These are phyloP conservation scores for Anguilla anguilla DNA, from an alignment of 2,797 vertebrate genomes.

Conservation along the genomic window DNA sequence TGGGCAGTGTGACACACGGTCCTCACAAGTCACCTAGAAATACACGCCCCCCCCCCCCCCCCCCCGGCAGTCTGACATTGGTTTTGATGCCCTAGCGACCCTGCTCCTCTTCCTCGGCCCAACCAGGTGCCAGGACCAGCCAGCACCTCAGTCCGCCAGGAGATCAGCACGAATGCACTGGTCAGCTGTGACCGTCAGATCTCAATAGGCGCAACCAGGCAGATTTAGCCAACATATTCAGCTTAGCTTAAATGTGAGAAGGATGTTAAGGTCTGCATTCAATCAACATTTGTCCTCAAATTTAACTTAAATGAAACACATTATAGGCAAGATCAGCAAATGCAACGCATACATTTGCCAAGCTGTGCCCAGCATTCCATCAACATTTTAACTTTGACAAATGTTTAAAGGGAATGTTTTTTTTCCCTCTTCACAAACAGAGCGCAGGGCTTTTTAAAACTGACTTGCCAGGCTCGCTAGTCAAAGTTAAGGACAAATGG, in stretches of 20 bases:
- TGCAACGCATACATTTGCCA: not conserved
- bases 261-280: not conserved
- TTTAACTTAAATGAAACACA: not conserved
- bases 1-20: constrained; percentile 59
- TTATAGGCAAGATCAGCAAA: not conserved
- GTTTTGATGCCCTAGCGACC: not conserved
- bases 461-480: not conserved
- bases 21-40: constrained; percentile 45
- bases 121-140: not conserved
- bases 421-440: too few species aligned
- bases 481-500: too few species aligned
- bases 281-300: not conserved
- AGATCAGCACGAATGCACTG: not conserved
- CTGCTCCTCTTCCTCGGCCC: not conserved
- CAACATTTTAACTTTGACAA: not conserved
- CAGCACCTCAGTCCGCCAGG: too few species aligned
- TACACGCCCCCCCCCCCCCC: constrained; percentile 54
- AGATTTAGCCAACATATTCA: not conserved
- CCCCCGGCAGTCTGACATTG: too few species aligned
- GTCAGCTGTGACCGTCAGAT: not conserved
- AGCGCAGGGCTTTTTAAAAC: too few species aligned
- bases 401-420: too few species aligned
- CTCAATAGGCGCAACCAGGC: not conserved
- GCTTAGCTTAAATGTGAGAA: not conserved
- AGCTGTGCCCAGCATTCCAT: not conserved